phyloP scores from a whole-genome alignment of 2,113 vertebrate genomes.

The Burhinus bistriatus region DNA sequence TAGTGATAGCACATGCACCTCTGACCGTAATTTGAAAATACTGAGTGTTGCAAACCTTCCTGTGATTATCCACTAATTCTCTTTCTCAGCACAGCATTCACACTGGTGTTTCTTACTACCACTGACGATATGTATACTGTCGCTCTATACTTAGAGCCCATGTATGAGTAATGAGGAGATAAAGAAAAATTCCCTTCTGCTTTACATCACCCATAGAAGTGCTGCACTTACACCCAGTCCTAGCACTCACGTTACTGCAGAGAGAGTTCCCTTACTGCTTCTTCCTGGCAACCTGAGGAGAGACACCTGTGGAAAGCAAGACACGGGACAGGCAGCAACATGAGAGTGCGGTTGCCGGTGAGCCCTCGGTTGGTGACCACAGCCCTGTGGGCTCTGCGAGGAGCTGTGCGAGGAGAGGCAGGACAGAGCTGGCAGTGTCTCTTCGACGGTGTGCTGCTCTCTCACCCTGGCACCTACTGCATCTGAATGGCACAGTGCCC shows the following conservation, averaged over 20 bases:
- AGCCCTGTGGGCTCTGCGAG: neutral
- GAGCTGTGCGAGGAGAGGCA: neutral
- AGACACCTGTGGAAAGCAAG: neutral
- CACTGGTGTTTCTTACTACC: neutral
- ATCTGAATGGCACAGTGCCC: neutral
- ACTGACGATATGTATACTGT: rapidly evolving
- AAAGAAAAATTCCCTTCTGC: neutral
- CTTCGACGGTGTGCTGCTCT: neutral
- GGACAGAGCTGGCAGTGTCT: neutral
- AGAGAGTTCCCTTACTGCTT: neutral
- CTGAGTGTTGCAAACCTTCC: neutral
- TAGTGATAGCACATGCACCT: neutral
- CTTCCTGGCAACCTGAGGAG: neutral
- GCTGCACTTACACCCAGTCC: neutral
- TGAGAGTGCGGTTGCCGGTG: rapidly evolving
- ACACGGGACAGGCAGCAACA: rapidly evolving
- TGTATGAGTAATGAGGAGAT: neutral
- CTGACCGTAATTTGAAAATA: neutral
- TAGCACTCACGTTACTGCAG: rapidly evolving
- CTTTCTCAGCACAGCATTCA: neutral
- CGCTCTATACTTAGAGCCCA: neutral
- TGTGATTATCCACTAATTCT: neutral
- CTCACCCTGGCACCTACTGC: neutral
- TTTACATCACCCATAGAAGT: neutral
- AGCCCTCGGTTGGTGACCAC: rapidly evolving